A percentile compares a stretch with the other conserved stretches of the same genome.
These are phyloP conservation scores for Trichomycterus rosablanca DNA, from an alignment of 2,113 vertebrate genomes.

Conservation along the genomic window DNA sequence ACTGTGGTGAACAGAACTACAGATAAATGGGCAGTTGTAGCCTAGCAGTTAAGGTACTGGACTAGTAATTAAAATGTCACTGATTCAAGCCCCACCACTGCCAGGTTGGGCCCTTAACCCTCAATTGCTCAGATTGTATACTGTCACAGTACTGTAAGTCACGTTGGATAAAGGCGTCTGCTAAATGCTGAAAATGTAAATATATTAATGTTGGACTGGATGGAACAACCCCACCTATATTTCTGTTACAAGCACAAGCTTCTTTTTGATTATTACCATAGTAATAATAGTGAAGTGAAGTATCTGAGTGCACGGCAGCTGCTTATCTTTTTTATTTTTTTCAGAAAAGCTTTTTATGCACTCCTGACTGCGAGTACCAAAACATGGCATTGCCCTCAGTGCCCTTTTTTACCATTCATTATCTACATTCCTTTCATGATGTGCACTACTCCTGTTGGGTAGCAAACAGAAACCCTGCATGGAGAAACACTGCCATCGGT, in stretches of 20 bases:
- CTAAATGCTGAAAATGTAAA: no score
- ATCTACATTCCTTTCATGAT: slow-evolving; percentile 49
- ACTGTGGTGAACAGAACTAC: no score
- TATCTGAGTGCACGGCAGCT: neutral
- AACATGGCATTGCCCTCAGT: slow-evolving; percentile 15
- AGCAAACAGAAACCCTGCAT: no score
- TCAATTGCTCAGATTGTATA: no score
- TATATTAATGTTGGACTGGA: neutral
- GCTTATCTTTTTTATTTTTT: slow-evolving; percentile 8
- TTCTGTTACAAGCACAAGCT: neutral
- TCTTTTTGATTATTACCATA: neutral
- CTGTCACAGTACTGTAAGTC: no score
- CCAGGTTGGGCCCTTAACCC: no score
- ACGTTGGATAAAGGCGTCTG: no score
- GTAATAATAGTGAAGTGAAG: neutral
- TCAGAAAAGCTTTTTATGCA: slow-evolving; percentile 23
- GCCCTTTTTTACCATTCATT: slow-evolving; percentile 45
- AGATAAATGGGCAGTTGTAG: no score
- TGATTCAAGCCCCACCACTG: no score
- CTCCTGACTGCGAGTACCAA: slow-evolving; percentile 16
- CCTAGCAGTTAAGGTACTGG: no score
- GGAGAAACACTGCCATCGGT: no score
- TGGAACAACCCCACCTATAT: neutral
- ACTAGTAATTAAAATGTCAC: no score
- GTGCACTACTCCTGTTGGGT: slow-evolving; percentile 28